Conservation (phyloP, 2,113 vertebrate genomes). For the Ahaetulla prasina region DNA sequence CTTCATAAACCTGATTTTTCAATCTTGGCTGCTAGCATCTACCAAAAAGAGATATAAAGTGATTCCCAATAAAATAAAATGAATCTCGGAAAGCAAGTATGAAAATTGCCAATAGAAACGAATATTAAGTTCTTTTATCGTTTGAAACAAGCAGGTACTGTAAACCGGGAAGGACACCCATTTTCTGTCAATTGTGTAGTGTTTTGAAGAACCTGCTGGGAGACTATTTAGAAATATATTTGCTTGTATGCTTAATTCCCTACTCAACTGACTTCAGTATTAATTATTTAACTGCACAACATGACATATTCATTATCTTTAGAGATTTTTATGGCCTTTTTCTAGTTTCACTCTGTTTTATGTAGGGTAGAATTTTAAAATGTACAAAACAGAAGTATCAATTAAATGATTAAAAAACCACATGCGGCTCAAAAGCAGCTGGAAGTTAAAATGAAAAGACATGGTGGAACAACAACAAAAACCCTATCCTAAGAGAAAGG, state of each 20-base stretch:
- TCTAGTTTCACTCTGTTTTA: background rate
- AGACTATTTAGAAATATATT: background rate
- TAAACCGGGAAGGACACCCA: background rate
- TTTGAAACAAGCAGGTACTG: background rate
- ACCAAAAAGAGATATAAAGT: background rate
- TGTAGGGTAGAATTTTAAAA: background rate
- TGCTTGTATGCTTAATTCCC: background rate
- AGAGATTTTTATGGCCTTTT: background rate
- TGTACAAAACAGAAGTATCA: background rate
- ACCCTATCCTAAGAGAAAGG: background rate
- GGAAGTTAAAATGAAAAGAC: background rate
- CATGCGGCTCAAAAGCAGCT: background rate
- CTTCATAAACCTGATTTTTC: background rate
- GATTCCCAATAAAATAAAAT: background rate
- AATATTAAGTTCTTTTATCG: background rate
- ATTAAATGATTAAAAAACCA: background rate
- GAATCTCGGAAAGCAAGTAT: background rate
- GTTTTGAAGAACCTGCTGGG: background rate
- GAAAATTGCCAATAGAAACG: background rate
- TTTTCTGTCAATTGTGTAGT: background rate
- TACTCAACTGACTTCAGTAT: background rate
- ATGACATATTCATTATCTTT: background rate
- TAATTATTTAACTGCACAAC: background rate
- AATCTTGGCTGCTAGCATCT: background rate
- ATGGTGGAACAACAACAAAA: background rate